Evolutionary conservation across 2,113 vertebrate species (phyloP).

Genomic region (Panurus biarmicus): DNA sequence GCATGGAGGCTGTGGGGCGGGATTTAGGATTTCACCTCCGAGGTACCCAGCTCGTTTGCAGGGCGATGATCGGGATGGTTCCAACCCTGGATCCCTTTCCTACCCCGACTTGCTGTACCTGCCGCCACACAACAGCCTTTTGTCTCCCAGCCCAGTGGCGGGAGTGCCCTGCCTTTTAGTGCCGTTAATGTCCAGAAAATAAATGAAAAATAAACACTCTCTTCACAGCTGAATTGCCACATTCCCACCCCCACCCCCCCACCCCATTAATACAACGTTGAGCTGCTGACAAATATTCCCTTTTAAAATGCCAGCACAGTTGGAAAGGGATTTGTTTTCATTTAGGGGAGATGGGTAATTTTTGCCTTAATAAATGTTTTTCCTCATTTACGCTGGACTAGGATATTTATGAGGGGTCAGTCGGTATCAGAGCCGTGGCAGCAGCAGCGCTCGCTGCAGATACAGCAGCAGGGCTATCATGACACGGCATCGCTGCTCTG

Average conservation of each 20-base stretch:
- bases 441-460: neutral
- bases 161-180: neutral
- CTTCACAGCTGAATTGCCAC: neutral
- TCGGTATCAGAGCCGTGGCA: fast-evolving
- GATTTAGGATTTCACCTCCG: neutral
- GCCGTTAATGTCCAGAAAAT: neutral
- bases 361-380: neutral
- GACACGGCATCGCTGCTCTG: fast-evolving
- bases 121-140: neutral
- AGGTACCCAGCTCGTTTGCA: fast-evolving
- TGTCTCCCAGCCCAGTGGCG: neutral
- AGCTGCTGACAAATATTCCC: neutral
- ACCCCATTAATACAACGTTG: neutral
- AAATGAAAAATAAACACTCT: neutral
- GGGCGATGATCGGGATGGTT: fast-evolving
- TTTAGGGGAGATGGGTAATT: neutral
- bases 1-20: fast-evolving
- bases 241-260: no score
- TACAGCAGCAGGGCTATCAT: fast-evolving
- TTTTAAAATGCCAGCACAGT: neutral
- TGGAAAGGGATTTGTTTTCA: neutral
- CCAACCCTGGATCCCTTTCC: neutral
- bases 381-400: neutral
- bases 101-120: neutral
- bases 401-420: neutral